Conservation (phyloP, 2,888 invertebrate species). For the Augiades crinisus region DNA sequence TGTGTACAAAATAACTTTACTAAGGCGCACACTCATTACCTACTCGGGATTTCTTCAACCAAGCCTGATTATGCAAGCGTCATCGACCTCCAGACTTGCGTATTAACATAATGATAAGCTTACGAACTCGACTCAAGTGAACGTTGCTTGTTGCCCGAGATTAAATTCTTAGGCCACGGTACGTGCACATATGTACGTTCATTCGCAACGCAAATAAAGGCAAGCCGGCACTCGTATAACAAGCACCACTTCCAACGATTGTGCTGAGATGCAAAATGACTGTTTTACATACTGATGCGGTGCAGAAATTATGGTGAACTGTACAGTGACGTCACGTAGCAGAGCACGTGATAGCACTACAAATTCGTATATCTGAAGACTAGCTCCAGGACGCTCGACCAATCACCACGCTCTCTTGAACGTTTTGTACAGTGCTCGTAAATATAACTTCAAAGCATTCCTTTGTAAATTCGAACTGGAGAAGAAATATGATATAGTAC, state of each 20-base stretch:
- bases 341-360: constrained; percentile 55
- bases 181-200: background rate
- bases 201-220: constrained; percentile 2
- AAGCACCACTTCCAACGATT: constrained; percentile 27
- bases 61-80: constrained; percentile 12
- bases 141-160: background rate
- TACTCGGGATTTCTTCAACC: constrained; percentile 6
- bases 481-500: background rate
- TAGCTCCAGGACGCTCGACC: constrained; percentile 43
- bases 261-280: constrained; percentile 33
- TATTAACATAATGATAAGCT: constrained; percentile 21
- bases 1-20: background rate
- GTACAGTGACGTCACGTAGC: constrained; percentile 53
- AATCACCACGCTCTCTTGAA: constrained; percentile 44
- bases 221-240: background rate
- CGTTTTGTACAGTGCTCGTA: constrained; percentile 35
- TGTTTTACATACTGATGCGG: constrained; percentile 50
- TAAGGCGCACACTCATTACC: background rate
- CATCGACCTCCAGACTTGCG: constrained; percentile 12
- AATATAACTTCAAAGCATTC: constrained; percentile 15
- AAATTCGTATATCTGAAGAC: constrained; percentile 35
- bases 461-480: background rate
- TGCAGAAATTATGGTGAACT: constrained; percentile 38
- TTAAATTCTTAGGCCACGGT: constrained; percentile 14
- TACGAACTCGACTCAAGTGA: background rate